phyloP scores from a whole-genome alignment of 1,140 invertebrate genomes.

The Carposina sasakii region DNA sequence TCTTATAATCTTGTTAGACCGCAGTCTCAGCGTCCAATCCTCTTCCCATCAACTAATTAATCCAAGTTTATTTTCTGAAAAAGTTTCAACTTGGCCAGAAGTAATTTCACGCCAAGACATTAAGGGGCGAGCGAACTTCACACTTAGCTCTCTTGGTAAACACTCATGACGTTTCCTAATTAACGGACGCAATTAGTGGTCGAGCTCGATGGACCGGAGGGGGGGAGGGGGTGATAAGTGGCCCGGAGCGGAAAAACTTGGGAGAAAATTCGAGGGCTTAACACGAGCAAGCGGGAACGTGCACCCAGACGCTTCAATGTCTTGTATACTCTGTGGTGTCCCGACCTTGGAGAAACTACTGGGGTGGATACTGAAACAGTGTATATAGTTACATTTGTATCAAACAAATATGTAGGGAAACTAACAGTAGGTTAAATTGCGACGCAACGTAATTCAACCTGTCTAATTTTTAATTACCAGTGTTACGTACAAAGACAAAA shows the following conservation, averaged over 20 bases:
- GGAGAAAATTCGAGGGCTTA: constrained; percentile 60
- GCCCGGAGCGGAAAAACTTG: constrained; percentile 54
- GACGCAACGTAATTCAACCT: too few species aligned
- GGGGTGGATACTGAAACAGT: too few species aligned
- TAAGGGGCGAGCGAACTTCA: constrained; percentile 63
- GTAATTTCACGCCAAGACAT: constrained; percentile 61
- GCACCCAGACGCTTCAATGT: constrained; percentile 21
- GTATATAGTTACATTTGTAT: too few species aligned
- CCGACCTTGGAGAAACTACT: too few species aligned
- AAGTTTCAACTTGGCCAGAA: constrained; percentile 62
- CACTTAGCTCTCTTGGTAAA: constrained; percentile 69
- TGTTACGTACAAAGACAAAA: too few species aligned
- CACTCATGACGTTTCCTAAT: constrained; percentile 72
- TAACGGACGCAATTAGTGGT: constrained; percentile 71
- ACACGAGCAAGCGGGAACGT: constrained; percentile 37
- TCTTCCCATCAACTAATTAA: constrained; percentile 69
- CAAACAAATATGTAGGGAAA: too few species aligned
- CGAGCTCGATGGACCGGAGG: constrained; percentile 45
- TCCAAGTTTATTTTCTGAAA: constrained; percentile 69
- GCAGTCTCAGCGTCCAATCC: constrained; percentile 62
- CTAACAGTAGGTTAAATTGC: too few species aligned
- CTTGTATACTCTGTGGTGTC: too few species aligned
- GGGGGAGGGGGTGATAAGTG: constrained; percentile 52
- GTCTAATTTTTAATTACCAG: too few species aligned
- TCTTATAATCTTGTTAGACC: constrained; percentile 67